Evolutionary conservation across 2,113 vertebrate genomes (phyloP), one percentile per base, ranked within the genome.

Genomic region (Sylvia atricapilla): DNA sequence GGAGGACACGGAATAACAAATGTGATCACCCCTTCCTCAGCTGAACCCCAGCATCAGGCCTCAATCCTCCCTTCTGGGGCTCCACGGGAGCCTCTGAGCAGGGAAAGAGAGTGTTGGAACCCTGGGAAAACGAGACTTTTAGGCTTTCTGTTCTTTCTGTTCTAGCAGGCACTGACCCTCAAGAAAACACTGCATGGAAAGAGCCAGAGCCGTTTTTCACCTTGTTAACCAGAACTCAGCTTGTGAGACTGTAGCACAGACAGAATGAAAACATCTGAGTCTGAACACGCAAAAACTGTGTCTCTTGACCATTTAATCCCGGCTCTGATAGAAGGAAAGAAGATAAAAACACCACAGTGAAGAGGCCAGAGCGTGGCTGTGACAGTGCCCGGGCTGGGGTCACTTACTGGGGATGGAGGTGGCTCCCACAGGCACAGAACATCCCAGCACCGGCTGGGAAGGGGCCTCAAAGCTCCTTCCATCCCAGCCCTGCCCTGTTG

Each of bases 281-380:
- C 53, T 13, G 53, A 31, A 30, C 30, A 31, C 18, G 5, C 18
- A 5, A 13, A 53, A 31, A 55, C 30, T 19, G 30, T 11, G 30
- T 31, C 52, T 55, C 27, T 6, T 3, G 52, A 53, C 28, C 27
- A 4, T 30, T 50, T 30, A 18, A 53, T 18, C 27, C 50, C 15
- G 27, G 27, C 50, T 52, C 52, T 31, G 18, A 18, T 4, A 31
- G 53, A 12, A 55, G 30, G 20, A 19, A 31, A 18, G 27, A 30
- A 55, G 53, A 20, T 55, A 55, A 52, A 53, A 55, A 31, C 53
- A 18, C 53, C 49, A 50, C 8, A 25, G 49, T 50, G 49, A 24
- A 59, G 72, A 1, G 8, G 37, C 10, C 63, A 23, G 5, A 7
- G 24, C 11, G 20, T 1, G 13, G 17, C 20, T 5, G 6, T 1